phyloP scores from a whole-genome alignment of 1,140 invertebrate genomes.

The Drosophila repletoides region DNA sequence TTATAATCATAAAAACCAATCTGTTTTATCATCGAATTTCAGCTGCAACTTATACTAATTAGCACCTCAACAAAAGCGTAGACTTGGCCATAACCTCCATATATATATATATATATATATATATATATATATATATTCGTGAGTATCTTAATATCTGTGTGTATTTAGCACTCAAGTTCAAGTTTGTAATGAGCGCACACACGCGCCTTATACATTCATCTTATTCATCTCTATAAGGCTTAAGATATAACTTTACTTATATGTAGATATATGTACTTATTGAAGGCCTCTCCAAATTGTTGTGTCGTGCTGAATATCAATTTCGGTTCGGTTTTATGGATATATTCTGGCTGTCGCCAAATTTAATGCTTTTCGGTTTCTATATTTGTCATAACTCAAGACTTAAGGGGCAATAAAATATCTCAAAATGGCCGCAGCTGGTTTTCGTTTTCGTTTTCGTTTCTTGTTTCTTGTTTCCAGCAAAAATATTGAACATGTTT shows the following conservation, averaged over 20 bases:
- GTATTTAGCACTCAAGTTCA: conserved; percentile 25
- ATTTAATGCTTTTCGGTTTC: conserved; percentile 71
- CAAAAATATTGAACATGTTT: conserved; percentile 23
- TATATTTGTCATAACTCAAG: conserved; percentile 73
- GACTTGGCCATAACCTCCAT: too few relatives aligned
- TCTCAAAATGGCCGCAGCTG: conserved; percentile 78
- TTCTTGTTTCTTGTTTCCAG: background rate
- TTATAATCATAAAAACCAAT: conserved; percentile 1
- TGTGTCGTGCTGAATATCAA: conserved; percentile 58
- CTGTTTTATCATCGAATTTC: background rate
- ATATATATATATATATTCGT: background rate
- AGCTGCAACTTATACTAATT: conserved; percentile 10
- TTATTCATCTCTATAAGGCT: conserved; percentile 18
- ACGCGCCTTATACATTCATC: conserved; percentile 23
- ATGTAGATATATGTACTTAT: conserved; percentile 2
- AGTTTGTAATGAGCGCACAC: conserved; percentile 16
- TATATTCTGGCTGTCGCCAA: conserved; percentile 60
- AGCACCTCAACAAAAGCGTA: background rate
- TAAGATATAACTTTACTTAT: background rate
- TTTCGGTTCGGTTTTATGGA: conserved; percentile 50
- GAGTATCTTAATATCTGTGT: background rate
- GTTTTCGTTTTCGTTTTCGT: conserved; percentile 38
- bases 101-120: background rate
- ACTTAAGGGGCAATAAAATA: conserved; percentile 71
- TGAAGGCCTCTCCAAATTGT: conserved; percentile 33